Percentiles rank a stretch among this genome's conserved stretches.
These are phyloP conservation scores for Parapristionchus giblindavisi DNA, from an alignment of 2,888 invertebrate genomes.

Conservation along the genomic window DNA sequence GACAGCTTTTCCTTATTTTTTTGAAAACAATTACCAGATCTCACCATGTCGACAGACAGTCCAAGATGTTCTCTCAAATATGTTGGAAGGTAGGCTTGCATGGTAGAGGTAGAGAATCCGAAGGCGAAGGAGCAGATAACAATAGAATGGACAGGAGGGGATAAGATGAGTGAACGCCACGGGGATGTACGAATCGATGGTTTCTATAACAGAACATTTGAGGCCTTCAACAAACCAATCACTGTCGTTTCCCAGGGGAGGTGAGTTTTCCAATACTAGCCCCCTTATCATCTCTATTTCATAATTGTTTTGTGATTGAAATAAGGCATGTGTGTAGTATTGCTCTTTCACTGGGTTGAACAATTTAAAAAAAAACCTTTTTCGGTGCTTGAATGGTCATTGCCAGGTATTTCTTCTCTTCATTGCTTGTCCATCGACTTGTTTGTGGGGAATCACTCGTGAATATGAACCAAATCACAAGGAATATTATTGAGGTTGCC, in stretches of 20 bases:
- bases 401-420: conserved; percentile 32
- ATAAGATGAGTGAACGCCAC: conserved; percentile 2
- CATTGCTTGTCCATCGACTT: conserved; percentile 26
- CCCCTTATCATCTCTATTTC: not conserved
- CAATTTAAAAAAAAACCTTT: conserved; percentile 2
- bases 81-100: conserved; percentile 31
- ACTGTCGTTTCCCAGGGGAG: no score
- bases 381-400: not conserved
- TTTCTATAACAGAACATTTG: not conserved
- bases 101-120: conserved; percentile 35
- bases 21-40: no score
- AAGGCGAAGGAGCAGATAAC: conserved; percentile 30
- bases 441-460: conserved; percentile 1
- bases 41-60: conserved; percentile 22
- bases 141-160: conserved; percentile 23
- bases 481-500: conserved; percentile 1
- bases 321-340: no score
- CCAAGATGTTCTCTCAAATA: conserved; percentile 32
- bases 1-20: no score
- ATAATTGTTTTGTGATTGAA: not conserved
- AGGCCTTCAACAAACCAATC: not conserved
- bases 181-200: conserved; percentile 9
- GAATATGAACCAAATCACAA: conserved; percentile 26
- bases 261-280: no score
- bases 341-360: no score